These are phyloP conservation scores for Orthosia cruda DNA, from an alignment of 2,888 invertebrate species.

Conservation along the genomic window DNA sequence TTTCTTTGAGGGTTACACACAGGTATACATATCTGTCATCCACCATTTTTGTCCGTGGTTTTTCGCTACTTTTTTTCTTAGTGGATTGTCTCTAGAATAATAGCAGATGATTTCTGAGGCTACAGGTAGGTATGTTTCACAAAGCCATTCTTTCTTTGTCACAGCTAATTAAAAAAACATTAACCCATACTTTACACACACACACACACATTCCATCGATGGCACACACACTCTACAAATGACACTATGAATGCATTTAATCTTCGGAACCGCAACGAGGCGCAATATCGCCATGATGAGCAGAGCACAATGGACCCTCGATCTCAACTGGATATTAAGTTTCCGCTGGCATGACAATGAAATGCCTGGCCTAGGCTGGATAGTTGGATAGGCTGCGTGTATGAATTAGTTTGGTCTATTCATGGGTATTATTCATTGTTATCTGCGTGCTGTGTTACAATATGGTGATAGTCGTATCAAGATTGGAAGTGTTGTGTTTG, in stretches of 20 bases:
- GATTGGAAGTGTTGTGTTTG: conserved; percentile 34
- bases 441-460: conserved; percentile 24
- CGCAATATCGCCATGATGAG: conserved; percentile 70
- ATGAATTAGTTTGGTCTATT: conserved; percentile 65
- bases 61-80: too few species aligned
- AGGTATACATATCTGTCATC: too few species aligned
- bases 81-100: neutral
- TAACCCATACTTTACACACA: conserved; percentile 12
- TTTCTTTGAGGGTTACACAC: too few species aligned
- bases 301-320: conserved; percentile 76
- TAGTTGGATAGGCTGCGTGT: conserved; percentile 30
- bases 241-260: conserved; percentile 77
- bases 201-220: conserved; percentile 6
- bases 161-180: conserved; percentile 17
- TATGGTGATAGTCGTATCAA: conserved; percentile 24
- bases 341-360: conserved; percentile 83
- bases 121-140: too few species aligned
- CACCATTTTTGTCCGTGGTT: too few species aligned
- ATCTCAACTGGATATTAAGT: conserved; percentile 87
- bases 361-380: conserved; percentile 68
- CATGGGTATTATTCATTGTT: conserved; percentile 59
- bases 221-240: conserved; percentile 27
- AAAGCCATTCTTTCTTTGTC: neutral
- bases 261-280: conserved; percentile 68
- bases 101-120: neutral